Conservation (phyloP, 92 coral and sea anemone species). For the Zoanthus solanderi region DNA sequence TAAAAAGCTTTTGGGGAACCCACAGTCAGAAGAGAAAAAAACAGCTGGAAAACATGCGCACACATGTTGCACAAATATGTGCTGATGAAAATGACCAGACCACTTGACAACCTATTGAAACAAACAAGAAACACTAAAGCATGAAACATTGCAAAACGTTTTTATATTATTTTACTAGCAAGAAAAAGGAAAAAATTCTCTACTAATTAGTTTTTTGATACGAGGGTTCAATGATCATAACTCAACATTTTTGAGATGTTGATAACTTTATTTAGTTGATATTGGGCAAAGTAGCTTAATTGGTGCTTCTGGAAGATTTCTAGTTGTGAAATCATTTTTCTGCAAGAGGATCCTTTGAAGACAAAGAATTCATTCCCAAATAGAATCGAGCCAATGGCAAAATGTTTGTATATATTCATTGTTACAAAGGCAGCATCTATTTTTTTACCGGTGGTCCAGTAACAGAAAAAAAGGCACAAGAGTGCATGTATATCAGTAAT, state of each 20-base stretch:
- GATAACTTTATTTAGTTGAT: slow-evolving; percentile 11
- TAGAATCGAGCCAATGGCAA: slow-evolving; percentile 18
- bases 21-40: slow-evolving; percentile 38
- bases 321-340: slow-evolving; percentile 4
- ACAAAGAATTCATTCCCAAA: slow-evolving; percentile 3
- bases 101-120: background rate
- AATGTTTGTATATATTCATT: background rate
- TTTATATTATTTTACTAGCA: slow-evolving; percentile 12
- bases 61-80: slow-evolving; percentile 19
- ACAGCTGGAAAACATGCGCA: slow-evolving; percentile 38
- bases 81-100: slow-evolving; percentile 27
- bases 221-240: slow-evolving; percentile 10
- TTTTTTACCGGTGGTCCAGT: background rate
- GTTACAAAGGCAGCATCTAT: slow-evolving; percentile 11
- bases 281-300: slow-evolving; percentile 2
- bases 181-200: background rate
- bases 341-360: slow-evolving; percentile 3
- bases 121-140: slow-evolving; percentile 20
- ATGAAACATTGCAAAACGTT: slow-evolving; percentile 33
- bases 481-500: background rate
- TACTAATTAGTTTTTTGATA: slow-evolving; percentile 8
- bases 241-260: slow-evolving; percentile 9
- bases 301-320: slow-evolving; percentile 15
- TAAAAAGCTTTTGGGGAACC: slow-evolving; percentile 38
- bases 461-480: slow-evolving; percentile 13